Conservation (phyloP, 2,888 invertebrate genomes). For the Drosophila nigricruria region DNA sequence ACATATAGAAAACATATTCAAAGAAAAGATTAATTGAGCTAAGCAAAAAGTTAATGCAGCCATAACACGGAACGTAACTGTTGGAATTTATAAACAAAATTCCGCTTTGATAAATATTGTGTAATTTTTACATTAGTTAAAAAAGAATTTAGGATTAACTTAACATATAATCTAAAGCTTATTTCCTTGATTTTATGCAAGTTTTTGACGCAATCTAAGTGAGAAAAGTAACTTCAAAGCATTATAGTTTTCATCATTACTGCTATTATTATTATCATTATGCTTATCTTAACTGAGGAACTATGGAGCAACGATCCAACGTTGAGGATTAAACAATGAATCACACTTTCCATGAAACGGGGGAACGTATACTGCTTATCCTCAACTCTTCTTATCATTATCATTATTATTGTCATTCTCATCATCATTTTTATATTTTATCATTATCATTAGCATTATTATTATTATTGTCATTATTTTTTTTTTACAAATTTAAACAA, state of each 20-base stretch:
- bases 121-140: background rate
- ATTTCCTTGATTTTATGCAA: background rate
- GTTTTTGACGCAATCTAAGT: background rate
- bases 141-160: background rate
- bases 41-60: background rate
- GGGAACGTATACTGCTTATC: background rate
- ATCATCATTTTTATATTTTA: background rate
- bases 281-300: background rate
- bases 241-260: background rate
- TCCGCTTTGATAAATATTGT: background rate
- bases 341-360: background rate
- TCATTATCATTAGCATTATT: background rate
- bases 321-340: background rate
- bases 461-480: background rate
- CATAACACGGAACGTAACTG: background rate
- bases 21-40: constrained; percentile 48
- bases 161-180: background rate
- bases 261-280: background rate
- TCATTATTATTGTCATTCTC: background rate
- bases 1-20: constrained; percentile 3
- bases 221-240: too few species aligned
- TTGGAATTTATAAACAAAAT: background rate
- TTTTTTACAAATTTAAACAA: background rate
- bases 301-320: background rate
- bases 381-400: background rate